Conservation (phyloP, 1,140 invertebrate species). For the Sminthurinus signatus region DNA sequence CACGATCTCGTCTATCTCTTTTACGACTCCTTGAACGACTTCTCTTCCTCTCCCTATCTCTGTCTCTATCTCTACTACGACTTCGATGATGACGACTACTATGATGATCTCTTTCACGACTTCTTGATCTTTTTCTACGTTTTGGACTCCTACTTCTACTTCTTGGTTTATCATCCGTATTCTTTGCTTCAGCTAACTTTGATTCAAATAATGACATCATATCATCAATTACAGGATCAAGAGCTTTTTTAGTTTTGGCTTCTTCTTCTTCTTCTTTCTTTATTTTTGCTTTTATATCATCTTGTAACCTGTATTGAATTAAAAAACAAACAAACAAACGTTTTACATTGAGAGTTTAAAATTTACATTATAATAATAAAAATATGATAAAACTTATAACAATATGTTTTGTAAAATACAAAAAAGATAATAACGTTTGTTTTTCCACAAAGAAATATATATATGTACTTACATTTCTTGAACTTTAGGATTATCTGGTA, state of each 20-base stretch:
- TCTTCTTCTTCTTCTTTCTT: slow-evolving; percentile 42
- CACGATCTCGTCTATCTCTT: slow-evolving; percentile 44
- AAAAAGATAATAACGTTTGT: too few relatives aligned
- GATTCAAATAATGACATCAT: slow-evolving; percentile 86
- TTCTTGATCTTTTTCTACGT: slow-evolving; percentile 42
- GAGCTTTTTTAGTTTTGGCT: slow-evolving; percentile 43
- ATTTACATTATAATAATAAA: too few relatives aligned
- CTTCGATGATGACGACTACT: slow-evolving; percentile 20
- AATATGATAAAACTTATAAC: slow-evolving; percentile 4
- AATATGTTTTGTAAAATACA: too few relatives aligned
- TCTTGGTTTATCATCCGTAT: slow-evolving; percentile 26
- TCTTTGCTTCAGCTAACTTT: slow-evolving; percentile 61
- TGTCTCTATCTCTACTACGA: slow-evolving; percentile 43
- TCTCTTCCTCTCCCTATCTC: slow-evolving; percentile 42
- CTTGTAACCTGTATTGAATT: slow-evolving; percentile 39
- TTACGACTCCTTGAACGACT: slow-evolving; percentile 31
- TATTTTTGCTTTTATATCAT: slow-evolving; percentile 46
- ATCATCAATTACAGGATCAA: slow-evolving; percentile 57
- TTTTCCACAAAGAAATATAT: slow-evolving; percentile 20
- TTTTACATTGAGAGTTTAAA: too few relatives aligned
- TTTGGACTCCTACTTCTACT: slow-evolving; percentile 21
- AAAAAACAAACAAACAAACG: slow-evolving; percentile 10
- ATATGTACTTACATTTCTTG: slow-evolving; percentile 39
- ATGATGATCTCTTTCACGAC: background rate
- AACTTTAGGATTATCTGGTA: slow-evolving; percentile 70